Conservation (phyloP, 2,888 invertebrate species). For the Spicauda simplicius region DNA sequence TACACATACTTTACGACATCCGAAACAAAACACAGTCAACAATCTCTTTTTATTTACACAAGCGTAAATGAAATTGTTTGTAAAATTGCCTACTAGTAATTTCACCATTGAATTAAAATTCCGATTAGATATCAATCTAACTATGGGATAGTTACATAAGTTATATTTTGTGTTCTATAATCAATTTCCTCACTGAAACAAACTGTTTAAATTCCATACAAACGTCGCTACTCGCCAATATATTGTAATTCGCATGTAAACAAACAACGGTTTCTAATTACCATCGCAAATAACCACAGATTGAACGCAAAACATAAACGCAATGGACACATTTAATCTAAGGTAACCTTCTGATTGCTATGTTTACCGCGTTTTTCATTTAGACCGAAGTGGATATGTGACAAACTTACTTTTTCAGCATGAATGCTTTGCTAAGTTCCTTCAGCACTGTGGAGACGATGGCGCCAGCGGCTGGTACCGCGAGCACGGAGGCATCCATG, state of each 20-base stretch:
- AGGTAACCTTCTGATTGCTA: too few species aligned
- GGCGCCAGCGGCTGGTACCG: conserved; percentile 78
- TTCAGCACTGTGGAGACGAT: conserved; percentile 78
- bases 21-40: too few species aligned
- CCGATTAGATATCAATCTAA: too few species aligned
- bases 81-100: too few species aligned
- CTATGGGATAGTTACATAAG: too few species aligned
- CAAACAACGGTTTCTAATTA: conserved; percentile 17
- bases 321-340: too few species aligned
- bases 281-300: neutral
- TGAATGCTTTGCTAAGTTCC: conserved; percentile 79
- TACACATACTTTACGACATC: too few species aligned
- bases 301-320: conserved; percentile 5
- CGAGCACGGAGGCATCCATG: conserved; percentile 78
- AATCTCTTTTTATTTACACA: too few species aligned
- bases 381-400: neutral
- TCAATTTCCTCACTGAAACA: neutral
- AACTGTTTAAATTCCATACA: neutral
- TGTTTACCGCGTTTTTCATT: neutral
- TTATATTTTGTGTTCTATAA: neutral
- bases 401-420: conserved; percentile 78
- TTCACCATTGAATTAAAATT: too few species aligned
- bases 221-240: neutral
- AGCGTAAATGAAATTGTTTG: too few species aligned
- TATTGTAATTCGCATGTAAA: conserved; percentile 8